Conservation (phyloP, 2,113 vertebrate species). For the Peromyscus californicus region DNA sequence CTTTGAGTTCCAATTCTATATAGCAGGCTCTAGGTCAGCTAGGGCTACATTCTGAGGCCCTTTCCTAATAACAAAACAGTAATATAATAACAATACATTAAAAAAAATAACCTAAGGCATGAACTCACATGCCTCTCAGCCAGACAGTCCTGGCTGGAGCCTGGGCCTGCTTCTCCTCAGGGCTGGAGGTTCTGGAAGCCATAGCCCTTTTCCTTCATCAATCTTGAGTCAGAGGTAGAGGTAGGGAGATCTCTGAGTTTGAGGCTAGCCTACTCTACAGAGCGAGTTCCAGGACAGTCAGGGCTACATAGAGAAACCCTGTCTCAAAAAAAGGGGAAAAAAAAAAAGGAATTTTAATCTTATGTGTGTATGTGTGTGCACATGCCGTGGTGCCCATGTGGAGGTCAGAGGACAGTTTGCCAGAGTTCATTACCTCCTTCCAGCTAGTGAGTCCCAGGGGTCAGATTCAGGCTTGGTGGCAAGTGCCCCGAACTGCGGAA, state of each 20-base stretch:
- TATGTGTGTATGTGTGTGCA: neutral
- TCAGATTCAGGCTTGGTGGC: neutral
- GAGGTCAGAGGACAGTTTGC: neutral
- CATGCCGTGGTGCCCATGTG: neutral
- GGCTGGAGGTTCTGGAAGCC: neutral
- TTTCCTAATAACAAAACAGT: neutral
- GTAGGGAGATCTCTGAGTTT: too few species aligned
- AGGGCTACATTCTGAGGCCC: too few species aligned
- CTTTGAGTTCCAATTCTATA: neutral
- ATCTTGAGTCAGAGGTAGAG: neutral
- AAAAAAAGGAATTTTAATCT: too few species aligned
- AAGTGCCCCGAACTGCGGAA: neutral
- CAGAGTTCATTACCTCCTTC: neutral
- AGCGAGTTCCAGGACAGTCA: too few species aligned
- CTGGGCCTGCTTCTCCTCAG: neutral
- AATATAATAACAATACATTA: neutral
- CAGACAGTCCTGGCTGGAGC: neutral
- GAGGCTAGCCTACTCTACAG: too few species aligned
- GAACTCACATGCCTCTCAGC: neutral
- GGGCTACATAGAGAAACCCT: too few species aligned
- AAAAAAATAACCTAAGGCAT: neutral
- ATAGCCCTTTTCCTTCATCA: neutral
- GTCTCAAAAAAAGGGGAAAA: too few species aligned
- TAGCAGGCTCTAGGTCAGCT: neutral
- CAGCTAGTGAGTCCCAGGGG: neutral